Conservation (phyloP, 2,888 invertebrate genomes). For the Ophraella communa region DNA sequence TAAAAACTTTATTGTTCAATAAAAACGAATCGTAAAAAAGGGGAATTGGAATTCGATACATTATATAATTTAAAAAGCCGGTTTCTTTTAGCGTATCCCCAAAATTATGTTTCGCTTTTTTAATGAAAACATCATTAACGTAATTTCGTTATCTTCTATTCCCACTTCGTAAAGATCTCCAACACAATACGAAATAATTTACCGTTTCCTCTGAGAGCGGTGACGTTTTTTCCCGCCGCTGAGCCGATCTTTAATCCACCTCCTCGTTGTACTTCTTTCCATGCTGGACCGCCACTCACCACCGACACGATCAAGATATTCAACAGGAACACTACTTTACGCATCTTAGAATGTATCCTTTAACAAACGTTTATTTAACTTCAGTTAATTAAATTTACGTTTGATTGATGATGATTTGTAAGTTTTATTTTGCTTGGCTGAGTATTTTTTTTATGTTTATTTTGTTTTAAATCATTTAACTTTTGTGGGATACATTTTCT, state of each 20-base stretch:
- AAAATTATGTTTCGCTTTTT: neutral
- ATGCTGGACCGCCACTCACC: slow-evolving; percentile 58
- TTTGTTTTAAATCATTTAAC: too few relatives aligned
- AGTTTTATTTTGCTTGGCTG: too few relatives aligned
- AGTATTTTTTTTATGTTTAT: too few relatives aligned
- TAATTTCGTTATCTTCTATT: slow-evolving; percentile 6
- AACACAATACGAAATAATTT: neutral
- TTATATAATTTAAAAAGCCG: too few relatives aligned
- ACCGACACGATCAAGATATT: slow-evolving; percentile 55
- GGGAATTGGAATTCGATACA: too few relatives aligned
- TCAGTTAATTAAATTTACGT: neutral
- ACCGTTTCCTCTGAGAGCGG: slow-evolving; percentile 55
- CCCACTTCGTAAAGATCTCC: neutral
- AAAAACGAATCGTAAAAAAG: too few relatives aligned
- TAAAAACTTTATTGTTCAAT: too few relatives aligned
- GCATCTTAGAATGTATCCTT: slow-evolving; percentile 42
- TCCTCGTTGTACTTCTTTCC: slow-evolving; percentile 58
- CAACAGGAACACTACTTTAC: slow-evolving; percentile 52
- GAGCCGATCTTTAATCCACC: slow-evolving; percentile 55
- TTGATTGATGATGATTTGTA: neutral
- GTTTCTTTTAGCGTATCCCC: neutral
- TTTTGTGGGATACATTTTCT: too few relatives aligned
- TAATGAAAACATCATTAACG: neutral
- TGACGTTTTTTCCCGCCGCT: slow-evolving; percentile 50
- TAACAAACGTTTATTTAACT: neutral